Evolutionary conservation across 2,888 invertebrate genomes (phyloP).

Genomic region (Drosophila bunnanda): DNA sequence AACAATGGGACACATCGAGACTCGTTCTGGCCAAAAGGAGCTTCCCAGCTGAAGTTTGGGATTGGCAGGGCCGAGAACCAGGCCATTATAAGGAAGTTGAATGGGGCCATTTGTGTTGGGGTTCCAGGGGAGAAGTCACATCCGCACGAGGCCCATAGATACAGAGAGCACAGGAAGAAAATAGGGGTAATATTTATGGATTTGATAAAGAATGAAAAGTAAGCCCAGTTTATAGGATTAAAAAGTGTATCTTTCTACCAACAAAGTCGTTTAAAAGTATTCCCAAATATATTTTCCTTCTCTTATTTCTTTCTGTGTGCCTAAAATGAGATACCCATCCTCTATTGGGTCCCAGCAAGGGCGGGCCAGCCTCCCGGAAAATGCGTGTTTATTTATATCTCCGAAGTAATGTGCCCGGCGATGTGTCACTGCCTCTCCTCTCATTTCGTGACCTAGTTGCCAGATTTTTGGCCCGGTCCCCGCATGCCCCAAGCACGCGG

Average conservation of each 20-base stretch:
- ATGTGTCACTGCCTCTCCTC: slow-evolving; percentile 57
- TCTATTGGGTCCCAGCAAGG: slow-evolving; percentile 5
- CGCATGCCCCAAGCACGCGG: slow-evolving; percentile 37
- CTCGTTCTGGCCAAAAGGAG: slow-evolving; percentile 3
- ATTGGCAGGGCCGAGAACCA: slow-evolving; percentile 7
- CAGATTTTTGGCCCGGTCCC: slow-evolving; percentile 43
- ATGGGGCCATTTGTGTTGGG: slow-evolving; percentile 62
- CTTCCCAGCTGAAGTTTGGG: slow-evolving; percentile 27
- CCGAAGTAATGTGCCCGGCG: slow-evolving; percentile 53
- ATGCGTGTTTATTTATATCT: slow-evolving; percentile 66
- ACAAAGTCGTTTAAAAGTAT: not conserved
- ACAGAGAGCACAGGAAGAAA: slow-evolving; percentile 11
- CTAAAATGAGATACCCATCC: slow-evolving; percentile 42
- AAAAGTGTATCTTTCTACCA: too few species aligned
- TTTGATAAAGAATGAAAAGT: not conserved
- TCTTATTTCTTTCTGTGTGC: not conserved
- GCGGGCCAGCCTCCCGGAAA: slow-evolving; percentile 29
- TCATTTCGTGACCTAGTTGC: slow-evolving; percentile 63
- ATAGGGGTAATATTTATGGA: accelerated
- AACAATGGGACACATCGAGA: slow-evolving; percentile 14
- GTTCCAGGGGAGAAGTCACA: slow-evolving; percentile 61
- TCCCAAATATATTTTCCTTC: not conserved
- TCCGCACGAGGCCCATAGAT: slow-evolving; percentile 43
- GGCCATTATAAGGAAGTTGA: slow-evolving; percentile 52
- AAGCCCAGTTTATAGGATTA: not conserved